phyloP scores from a whole-genome alignment of 2,888 invertebrate genomes.

The Drosophila koepferae region DNA sequence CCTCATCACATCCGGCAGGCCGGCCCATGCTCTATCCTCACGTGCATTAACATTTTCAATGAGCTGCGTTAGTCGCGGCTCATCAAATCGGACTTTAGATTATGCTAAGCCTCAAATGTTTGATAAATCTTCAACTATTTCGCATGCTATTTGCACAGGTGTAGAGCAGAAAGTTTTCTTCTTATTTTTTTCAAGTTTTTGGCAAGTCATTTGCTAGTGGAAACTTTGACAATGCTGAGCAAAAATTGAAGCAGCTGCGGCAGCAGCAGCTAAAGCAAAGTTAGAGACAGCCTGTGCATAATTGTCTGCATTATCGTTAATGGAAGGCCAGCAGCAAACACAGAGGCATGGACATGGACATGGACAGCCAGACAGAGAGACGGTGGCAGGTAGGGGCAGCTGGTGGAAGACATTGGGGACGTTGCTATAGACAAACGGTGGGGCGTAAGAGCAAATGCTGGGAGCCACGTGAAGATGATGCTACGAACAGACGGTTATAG shows the following conservation, averaged over 20 bases:
- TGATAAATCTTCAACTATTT: neutral
- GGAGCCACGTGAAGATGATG: too few relatives aligned
- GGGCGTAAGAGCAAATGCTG: too few relatives aligned
- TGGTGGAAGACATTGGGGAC: too few relatives aligned
- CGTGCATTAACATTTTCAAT: neutral
- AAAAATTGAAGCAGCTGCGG: constrained; percentile 12
- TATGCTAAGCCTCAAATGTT: neutral
- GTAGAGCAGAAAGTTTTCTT: neutral
- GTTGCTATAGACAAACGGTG: too few relatives aligned
- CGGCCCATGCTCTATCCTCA: neutral
- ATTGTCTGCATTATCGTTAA: constrained; percentile 36
- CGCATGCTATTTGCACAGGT: constrained; percentile 1
- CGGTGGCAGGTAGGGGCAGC: too few relatives aligned
- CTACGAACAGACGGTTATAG: too few relatives aligned
- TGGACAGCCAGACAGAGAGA: neutral
- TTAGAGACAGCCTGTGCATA: constrained; percentile 17
- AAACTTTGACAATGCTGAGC: constrained; percentile 24
- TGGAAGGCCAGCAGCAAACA: constrained; percentile 10
- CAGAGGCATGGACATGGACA: neutral
- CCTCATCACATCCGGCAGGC: constrained; percentile 13
- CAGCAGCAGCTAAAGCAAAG: neutral
- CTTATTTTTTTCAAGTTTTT: constrained; percentile 6
- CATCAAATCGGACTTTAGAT: neutral
- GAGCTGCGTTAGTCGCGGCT: neutral
- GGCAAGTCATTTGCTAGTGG: constrained; percentile 21